Conservation (phyloP, 2,113 vertebrate species). For the Plectropomus leopardus region DNA sequence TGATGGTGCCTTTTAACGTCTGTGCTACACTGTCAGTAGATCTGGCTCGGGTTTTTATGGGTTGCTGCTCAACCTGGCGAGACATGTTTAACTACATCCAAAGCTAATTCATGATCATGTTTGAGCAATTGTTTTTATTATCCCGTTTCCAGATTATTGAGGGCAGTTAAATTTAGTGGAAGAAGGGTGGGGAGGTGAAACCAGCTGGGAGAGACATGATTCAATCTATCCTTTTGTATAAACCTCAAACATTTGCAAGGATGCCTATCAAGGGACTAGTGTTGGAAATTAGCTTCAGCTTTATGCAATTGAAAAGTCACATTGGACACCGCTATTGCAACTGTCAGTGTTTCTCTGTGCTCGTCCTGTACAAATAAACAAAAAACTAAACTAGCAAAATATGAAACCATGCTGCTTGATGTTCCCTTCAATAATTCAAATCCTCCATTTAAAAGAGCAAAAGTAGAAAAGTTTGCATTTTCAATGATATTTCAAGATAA, state of each 20-base stretch:
- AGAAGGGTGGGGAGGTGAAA: conserved; percentile 12
- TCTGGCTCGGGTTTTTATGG: conserved; percentile 27
- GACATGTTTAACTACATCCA: conserved; percentile 58
- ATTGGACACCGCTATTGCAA: no score
- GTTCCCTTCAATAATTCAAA: background rate
- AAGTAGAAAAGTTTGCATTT: no score
- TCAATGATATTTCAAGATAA: no score
- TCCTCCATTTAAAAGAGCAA: background rate
- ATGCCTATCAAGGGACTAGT: no score
- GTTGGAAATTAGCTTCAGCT: no score
- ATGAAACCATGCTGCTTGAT: background rate
- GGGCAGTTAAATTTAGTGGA: conserved; percentile 17
- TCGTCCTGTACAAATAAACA: no score
- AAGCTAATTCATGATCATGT: conserved; percentile 50
- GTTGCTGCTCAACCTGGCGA: conserved; percentile 45
- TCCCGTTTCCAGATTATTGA: conserved; percentile 36
- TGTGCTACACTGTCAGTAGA: conserved; percentile 15
- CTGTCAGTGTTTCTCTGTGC: no score
- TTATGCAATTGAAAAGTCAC: no score
- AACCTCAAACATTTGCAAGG: background rate
- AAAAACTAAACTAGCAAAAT: background rate
- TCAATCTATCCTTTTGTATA: conserved; percentile 18
- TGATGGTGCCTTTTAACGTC: background rate
- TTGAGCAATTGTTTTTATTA: conserved; percentile 34
- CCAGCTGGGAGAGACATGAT: conserved; percentile 25